Evolutionary conservation across 2,888 invertebrate species (phyloP).

Genomic region (Apodemia duryi): DNA sequence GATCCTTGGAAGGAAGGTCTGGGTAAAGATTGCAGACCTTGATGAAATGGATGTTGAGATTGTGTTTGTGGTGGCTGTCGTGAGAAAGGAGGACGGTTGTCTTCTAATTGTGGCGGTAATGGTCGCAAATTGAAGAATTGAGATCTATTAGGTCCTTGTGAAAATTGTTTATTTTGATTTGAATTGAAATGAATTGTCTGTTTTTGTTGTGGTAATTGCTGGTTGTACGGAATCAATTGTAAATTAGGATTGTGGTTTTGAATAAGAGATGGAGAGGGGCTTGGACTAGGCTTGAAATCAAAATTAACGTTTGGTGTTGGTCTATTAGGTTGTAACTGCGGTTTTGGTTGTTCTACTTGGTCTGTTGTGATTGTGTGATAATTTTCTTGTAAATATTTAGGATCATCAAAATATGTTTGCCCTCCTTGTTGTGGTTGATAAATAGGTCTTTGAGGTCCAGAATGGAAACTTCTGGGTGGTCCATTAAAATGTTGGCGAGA

Average conservation of each 20-base stretch:
- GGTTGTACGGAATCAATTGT: conserved; percentile 54
- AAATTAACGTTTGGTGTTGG: conserved; percentile 54
- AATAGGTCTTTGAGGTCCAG: conserved; percentile 78
- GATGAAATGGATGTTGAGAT: conserved; percentile 68
- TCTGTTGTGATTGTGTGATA: conserved; percentile 75
- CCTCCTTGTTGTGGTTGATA: conserved; percentile 55
- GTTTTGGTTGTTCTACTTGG: conserved; percentile 65
- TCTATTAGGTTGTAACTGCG: conserved; percentile 57
- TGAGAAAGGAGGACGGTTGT: conserved; percentile 61
- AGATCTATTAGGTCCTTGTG: conserved; percentile 55
- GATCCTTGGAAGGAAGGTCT: conserved; percentile 51
- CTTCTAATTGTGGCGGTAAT: conserved; percentile 64
- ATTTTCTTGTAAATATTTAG: conserved; percentile 75
- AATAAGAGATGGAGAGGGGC: conserved; percentile 52
- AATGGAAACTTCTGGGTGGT: conserved; percentile 67
- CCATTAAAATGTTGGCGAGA: conserved; percentile 59
- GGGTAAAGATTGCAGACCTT: conserved; percentile 53
- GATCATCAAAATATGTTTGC: conserved; percentile 67
- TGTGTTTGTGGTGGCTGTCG: conserved; percentile 48
- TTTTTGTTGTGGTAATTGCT: conserved; percentile 73
- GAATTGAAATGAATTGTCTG: conserved; percentile 62
- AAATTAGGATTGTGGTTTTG: conserved; percentile 58
- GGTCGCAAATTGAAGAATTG: conserved; percentile 68
- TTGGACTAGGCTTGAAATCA: conserved; percentile 51
- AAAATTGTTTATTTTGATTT: conserved; percentile 54